phyloP scores from a whole-genome alignment of 2,113 vertebrate genomes.

The Salvelinus fontinalis region DNA sequence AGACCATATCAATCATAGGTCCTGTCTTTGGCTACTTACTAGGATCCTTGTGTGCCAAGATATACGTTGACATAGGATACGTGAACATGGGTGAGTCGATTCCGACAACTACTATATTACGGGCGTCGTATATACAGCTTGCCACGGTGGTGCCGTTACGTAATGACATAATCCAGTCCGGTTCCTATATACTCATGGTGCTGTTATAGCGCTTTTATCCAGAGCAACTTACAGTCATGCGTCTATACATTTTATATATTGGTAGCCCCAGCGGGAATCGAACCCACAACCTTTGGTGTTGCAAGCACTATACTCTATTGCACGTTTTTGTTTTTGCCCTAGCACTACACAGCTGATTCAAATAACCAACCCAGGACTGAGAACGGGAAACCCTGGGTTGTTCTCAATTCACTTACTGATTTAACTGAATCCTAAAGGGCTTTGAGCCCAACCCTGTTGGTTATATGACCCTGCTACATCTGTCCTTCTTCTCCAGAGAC shows the following conservation, averaged over 20 bases:
- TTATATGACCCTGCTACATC: neutral
- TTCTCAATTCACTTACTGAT: too few relatives aligned
- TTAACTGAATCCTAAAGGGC: too few relatives aligned
- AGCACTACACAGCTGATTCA: too few relatives aligned
- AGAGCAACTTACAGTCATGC: neutral
- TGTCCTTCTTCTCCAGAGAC: constrained; percentile 69
- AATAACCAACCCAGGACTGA: too few relatives aligned
- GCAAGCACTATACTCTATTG: too few relatives aligned
- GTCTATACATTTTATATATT: neutral
- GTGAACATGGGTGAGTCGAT: constrained; percentile 80
- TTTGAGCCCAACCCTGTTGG: too few relatives aligned
- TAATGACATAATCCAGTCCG: neutral
- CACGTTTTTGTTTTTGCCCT: too few relatives aligned
- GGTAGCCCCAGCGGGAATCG: neutral
- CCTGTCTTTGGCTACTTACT: constrained; percentile 86
- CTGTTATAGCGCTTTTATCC: neutral
- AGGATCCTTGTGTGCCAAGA: constrained; percentile 82
- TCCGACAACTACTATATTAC: neutral
- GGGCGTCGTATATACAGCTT: neutral
- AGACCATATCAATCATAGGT: constrained; percentile 82
- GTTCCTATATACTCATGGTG: too few relatives aligned
- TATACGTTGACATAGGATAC: constrained; percentile 86
- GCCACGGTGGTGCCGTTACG: too few relatives aligned
- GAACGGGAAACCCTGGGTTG: too few relatives aligned
- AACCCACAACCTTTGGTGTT: too few relatives aligned